A percentile compares a stretch with the other conserved stretches of the same genome.
Evolutionary conservation across 2,797 vertebrate species (phyloP).

Genomic region (Cygnus olor): DNA sequence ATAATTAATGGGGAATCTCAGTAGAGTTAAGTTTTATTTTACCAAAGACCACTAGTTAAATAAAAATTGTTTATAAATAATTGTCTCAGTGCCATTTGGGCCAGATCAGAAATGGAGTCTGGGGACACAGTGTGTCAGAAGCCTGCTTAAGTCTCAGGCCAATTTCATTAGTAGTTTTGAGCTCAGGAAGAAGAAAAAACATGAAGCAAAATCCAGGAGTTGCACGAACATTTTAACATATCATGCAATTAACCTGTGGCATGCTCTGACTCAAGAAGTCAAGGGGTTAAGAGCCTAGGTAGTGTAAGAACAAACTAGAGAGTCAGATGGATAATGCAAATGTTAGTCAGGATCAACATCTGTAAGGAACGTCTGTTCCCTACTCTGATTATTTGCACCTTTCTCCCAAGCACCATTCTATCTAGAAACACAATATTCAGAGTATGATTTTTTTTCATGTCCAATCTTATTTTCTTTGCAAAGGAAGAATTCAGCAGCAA

Average conservation of each 20-base stretch:
- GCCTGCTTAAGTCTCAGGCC: neutral
- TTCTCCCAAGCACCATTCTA: neutral
- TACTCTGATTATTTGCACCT: neutral
- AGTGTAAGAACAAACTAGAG: neutral
- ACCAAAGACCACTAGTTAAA: neutral
- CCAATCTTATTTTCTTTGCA: neutral
- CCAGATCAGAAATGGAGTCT: neutral
- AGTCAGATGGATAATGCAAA: neutral
- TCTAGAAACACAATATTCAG: neutral
- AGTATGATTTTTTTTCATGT: neutral
- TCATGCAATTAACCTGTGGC: neutral
- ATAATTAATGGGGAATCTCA: neutral
- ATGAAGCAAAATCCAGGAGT: neutral
- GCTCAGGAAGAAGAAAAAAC: neutral
- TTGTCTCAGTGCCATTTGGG: neutral
- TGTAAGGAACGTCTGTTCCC: neutral
- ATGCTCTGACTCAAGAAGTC: neutral
- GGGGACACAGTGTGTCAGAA: neutral
- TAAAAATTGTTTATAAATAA: neutral
- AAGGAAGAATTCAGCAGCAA: neutral
- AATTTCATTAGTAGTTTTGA: neutral
- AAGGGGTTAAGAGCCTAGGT: neutral
- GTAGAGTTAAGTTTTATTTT: neutral
- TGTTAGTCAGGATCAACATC: neutral
- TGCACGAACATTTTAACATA: neutral